A percentile compares a stretch with the other conserved stretches of the same genome.
These are phyloP conservation scores for Rhyacophila evoluta DNA, from an alignment of 2,888 invertebrate species.

Conservation along the genomic window DNA sequence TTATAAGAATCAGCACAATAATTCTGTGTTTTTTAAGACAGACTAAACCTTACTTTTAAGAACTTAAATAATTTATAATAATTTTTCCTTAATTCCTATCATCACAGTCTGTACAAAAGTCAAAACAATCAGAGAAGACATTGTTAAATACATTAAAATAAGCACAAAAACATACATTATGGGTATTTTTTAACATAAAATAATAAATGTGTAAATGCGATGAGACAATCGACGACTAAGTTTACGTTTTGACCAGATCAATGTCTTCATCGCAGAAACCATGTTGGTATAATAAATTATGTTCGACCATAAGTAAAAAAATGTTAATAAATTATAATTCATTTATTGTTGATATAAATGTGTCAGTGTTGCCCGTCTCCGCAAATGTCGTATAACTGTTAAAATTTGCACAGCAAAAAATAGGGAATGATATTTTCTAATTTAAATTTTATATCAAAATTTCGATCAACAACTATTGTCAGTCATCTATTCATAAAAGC, in stretches of 20 bases:
- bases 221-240: not conserved
- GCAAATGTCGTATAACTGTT: too few species aligned
- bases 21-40: not conserved
- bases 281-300: too few species aligned
- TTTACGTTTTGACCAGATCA: not conserved
- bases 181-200: not conserved
- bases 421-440: not conserved
- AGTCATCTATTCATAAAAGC: not conserved
- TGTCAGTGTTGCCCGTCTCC: too few species aligned
- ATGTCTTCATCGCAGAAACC: not conserved
- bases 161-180: not conserved
- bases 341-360: too few species aligned
- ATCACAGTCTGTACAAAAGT: conserved; percentile 24
- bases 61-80: not conserved
- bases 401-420: too few species aligned
- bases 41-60: not conserved
- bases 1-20: not conserved
- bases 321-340: too few species aligned
- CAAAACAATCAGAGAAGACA: not conserved
- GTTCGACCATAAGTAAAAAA: too few species aligned
- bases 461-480: not conserved
- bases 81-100: conserved; percentile 14
- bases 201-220: conserved; percentile 1
- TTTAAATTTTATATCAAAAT: not conserved
- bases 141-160: not conserved